Base-by-base conservation (phyloP, 1,140 invertebrate genomes). In the Drosophila lini region DNA sequence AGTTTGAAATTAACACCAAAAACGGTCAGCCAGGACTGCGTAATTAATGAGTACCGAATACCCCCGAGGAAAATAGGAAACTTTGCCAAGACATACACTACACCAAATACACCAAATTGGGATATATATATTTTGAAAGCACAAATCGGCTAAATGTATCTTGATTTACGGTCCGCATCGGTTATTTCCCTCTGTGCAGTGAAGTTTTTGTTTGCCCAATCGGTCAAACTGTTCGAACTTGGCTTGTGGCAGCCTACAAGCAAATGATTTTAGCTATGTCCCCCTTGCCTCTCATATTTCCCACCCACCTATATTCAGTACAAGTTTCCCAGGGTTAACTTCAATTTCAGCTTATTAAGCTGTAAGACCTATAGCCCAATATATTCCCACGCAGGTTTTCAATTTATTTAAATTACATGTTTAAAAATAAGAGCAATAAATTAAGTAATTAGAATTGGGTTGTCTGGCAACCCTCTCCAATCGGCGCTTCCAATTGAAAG, bases 1-100 rank as follows among this genome's bases (percentile, higher is more conserved):
- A 88, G 83, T 88, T 88, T 89, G 83, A 88, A 88, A 88, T 89
- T 89, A 88, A 88, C 83, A 88, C 84, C 83, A 60, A 69, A 86
- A 88, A 63, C 59, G 80, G 52, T 50, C 40, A 59, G 19, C 53
- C 42, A 45, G 38, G 74, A 61, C 68, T 83, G 78, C 83, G 84
- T 88, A 88, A 88, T 88, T 88, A 88, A 89, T 88, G 83, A 88
- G 83, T 74, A 67, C 69, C 77, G 67, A 88, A 88, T 74, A 74
- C 78, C 76, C 84, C 32, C 31, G 50, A 78, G 62, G 56, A 59
- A 47, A 71, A 64, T 50, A 69, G 42, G 67, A 89, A 88, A 86
- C 60, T 86, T 88, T 83, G 55, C 55, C 67, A 67, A 62, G 44
- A 61, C 61, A 42, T 76, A 59, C 61, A 76, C 74, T 19, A 41